phyloP scores from a whole-genome alignment of 2,797 vertebrate genomes.

The Thalassophryne amazonica region DNA sequence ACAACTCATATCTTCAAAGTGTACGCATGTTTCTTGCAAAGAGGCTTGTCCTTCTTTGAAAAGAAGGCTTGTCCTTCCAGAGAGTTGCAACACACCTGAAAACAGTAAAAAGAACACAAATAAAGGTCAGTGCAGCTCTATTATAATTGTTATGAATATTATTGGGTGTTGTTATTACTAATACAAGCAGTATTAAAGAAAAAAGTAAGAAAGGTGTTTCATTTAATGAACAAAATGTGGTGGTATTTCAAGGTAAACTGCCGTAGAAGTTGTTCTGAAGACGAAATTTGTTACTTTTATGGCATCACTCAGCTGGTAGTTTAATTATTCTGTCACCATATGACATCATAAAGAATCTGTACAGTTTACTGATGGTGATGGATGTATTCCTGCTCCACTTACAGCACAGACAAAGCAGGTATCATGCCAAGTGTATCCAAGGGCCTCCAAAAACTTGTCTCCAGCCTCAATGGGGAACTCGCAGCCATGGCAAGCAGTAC shows the following conservation, averaged over 20 bases:
- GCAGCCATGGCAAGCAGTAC: conserved; percentile 92
- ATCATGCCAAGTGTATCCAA: conserved; percentile 95
- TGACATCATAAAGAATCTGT: no score
- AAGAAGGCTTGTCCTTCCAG: conserved; percentile 95
- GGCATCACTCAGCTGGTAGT: no score
- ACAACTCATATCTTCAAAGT: conserved; percentile 85
- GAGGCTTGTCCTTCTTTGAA: conserved; percentile 96
- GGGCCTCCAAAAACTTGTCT: conserved; percentile 94
- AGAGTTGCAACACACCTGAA: conserved; percentile 89
- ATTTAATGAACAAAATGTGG: no score
- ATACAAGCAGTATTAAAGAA: no score
- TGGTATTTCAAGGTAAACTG: no score
- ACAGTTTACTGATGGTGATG: not conserved
- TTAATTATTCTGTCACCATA: no score
- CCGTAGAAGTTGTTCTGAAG: no score
- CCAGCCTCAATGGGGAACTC: conserved; percentile 98
- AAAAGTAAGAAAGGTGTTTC: no score
- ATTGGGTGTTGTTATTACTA: no score
- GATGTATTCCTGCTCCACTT: conserved; percentile 60
- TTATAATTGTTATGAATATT: no score
- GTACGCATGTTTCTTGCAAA: conserved; percentile 97
- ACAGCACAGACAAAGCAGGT: conserved; percentile 97
- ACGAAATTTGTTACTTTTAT: no score
- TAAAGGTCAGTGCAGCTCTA: no score
- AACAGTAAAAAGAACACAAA: not conserved